Base-by-base conservation (phyloP, 2,888 invertebrate genomes). In the Pristionchus maxplancki region DNA sequence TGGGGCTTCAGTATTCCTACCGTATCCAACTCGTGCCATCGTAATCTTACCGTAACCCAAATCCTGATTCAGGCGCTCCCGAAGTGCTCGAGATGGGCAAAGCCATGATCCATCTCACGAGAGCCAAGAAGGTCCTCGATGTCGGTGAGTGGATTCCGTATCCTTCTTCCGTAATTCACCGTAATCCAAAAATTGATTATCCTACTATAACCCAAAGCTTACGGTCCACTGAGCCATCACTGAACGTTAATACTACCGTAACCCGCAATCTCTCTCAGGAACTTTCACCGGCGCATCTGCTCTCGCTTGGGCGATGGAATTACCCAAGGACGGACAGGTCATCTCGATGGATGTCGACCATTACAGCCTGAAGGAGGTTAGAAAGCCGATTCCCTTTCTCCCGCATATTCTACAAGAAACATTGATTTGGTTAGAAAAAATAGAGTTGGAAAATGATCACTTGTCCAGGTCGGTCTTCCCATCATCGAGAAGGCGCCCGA, bases 281-380 rank as follows among this genome's bases (percentile, higher is more conserved):
- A 93, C 93, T 3, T 95, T 94, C 91, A 95, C 95, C 11, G 95
- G 95, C 8, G 94, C 94, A 88, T 95, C 95, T 40, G 92, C 95
- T 0, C 91, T 95, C 81, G 92, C 95, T 0, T 94, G 95, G 90
- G 95, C 95, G 24, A 90, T 95, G 48, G 94, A 94, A 37, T 89
- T 95, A 9, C 95, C 95, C 28, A 93, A 92, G 9, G 95, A 95
- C 90, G 95, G 95, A 17, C 91, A 94, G 90, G 94, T 95, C 8
- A 67, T 94, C 67, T 93, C 94, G 15, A 92, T 93, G 50, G 95
- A 95, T 89, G 90, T 94, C 40, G 89, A 83, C n/a, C 94, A 94
- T 34, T 91, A 93, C 62, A 67, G 82, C 2, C 64, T 90, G 28
- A 58, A 91, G 48, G 58, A 28, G 50, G 88, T 88, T 2, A n/a